These are phyloP conservation scores for Lamellibrachia satsuma DNA, from an alignment of 2,888 invertebrate genomes.

Conservation along the genomic window DNA sequence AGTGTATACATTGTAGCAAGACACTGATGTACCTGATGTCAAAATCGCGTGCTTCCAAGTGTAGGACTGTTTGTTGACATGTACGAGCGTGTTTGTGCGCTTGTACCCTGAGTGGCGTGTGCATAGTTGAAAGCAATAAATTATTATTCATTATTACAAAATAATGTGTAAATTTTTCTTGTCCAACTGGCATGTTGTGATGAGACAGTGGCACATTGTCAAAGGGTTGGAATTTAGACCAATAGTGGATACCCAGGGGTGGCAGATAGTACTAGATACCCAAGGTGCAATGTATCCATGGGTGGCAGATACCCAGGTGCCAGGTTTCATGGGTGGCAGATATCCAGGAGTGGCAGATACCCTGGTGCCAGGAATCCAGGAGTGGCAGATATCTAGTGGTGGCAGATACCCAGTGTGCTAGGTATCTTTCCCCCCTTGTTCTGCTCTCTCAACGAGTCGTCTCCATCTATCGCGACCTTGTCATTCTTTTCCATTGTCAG, in stretches of 20 bases:
- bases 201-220: background rate
- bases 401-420: background rate
- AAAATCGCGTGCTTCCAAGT: background rate
- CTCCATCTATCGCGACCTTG: no score
- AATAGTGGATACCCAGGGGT: background rate
- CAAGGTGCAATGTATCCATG: background rate
- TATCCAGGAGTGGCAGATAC: background rate
- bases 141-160: conserved; percentile 8
- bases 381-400: background rate
- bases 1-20: background rate
- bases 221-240: background rate
- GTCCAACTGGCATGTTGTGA: background rate
- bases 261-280: background rate
- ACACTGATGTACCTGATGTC: background rate
- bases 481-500: no score
- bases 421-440: background rate
- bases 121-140: background rate
- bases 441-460: no score
- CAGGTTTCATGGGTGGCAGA: no score
- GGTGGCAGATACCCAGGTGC: no score
- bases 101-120: background rate
- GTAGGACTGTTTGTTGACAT: conserved; percentile 6
- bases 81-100: background rate
- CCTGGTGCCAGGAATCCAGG: no score
- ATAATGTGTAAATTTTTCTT: background rate